Evolutionary conservation across 2,888 invertebrate genomes (phyloP).

Genomic region (Hydroisotoma schaefferi): DNA sequence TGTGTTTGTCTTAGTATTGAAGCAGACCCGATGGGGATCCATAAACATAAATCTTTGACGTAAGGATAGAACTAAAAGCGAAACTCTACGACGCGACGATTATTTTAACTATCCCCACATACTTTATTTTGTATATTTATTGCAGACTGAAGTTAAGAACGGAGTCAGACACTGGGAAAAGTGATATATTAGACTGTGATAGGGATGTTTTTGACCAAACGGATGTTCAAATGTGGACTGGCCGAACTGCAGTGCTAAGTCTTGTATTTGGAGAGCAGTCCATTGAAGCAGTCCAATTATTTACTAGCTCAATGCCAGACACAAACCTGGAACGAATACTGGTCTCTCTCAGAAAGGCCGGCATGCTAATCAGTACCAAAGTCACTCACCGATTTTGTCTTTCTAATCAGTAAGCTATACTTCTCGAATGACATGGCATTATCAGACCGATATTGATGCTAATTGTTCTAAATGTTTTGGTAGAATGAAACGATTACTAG

Average conservation of each 20-base stretch:
- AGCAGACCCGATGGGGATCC: no score
- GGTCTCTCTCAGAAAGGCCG: slow-evolving; percentile 12
- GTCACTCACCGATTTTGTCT: slow-evolving; percentile 15
- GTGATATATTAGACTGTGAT: slow-evolving; percentile 5
- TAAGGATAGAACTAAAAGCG: no score
- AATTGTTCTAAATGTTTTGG: no score
- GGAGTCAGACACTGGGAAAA: no score
- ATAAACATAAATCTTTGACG: no score
- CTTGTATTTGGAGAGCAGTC: slow-evolving; percentile 29
- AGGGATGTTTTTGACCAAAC: slow-evolving; percentile 7
- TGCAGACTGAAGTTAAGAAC: no score
- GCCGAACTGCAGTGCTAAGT: slow-evolving; percentile 27
- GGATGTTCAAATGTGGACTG: slow-evolving; percentile 34
- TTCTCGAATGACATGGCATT: no score
- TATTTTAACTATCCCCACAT: no score
- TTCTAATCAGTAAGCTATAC: slow-evolving; percentile 18
- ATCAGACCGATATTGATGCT: no score
- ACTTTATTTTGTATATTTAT: no score
- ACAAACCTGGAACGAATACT: slow-evolving; percentile 22
- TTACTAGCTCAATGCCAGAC: slow-evolving; percentile 14
- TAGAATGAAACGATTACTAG: background rate
- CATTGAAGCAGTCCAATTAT: slow-evolving; percentile 19
- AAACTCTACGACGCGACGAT: no score
- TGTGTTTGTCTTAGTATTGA: no score
- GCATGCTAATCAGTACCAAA: slow-evolving; percentile 9